A percentile compares a stretch with the other conserved stretches of the same genome.
Evolutionary conservation across 2,888 invertebrate species (phyloP).

Genomic region (Cataglyphis livida): DNA sequence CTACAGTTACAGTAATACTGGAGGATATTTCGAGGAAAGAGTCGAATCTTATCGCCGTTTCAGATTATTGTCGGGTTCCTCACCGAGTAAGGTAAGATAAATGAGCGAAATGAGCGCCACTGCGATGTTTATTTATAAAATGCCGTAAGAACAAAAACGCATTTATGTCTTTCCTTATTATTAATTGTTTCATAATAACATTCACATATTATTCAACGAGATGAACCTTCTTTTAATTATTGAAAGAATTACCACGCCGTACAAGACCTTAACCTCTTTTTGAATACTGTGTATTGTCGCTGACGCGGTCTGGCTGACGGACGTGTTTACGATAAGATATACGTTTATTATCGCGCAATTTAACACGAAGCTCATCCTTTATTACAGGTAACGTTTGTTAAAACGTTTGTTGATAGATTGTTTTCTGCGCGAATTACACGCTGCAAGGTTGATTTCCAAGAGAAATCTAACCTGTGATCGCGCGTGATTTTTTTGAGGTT

Average conservation of each 20-base stretch:
- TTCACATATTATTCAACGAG: background rate
- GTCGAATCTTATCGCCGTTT: background rate
- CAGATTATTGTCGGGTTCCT: background rate
- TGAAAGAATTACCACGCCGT: background rate
- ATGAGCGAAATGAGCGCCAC: slow-evolving; percentile 20
- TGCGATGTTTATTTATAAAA: slow-evolving; percentile 3
- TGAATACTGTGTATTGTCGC: background rate
- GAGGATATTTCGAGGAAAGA: background rate
- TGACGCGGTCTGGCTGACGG: background rate
- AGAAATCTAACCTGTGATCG: slow-evolving; percentile 15
- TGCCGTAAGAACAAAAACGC: background rate
- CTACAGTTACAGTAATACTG: background rate
- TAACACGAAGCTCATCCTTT: background rate
- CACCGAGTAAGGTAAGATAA: slow-evolving; percentile 15
- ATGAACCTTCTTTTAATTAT: background rate
- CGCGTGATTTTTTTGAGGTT: background rate
- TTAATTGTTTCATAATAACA: background rate
- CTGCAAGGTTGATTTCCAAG: background rate
- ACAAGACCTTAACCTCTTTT: slow-evolving; percentile 5
- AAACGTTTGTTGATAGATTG: background rate
- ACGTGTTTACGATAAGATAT: background rate
- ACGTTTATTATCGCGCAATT: background rate
- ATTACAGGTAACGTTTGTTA: background rate
- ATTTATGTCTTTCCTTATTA: background rate
- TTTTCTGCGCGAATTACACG: background rate